Evolutionary conservation across 1,140 invertebrate species (phyloP), one percentile per base, ranked within the genome.

Genomic region (Trichonephila clavipes): DNA sequence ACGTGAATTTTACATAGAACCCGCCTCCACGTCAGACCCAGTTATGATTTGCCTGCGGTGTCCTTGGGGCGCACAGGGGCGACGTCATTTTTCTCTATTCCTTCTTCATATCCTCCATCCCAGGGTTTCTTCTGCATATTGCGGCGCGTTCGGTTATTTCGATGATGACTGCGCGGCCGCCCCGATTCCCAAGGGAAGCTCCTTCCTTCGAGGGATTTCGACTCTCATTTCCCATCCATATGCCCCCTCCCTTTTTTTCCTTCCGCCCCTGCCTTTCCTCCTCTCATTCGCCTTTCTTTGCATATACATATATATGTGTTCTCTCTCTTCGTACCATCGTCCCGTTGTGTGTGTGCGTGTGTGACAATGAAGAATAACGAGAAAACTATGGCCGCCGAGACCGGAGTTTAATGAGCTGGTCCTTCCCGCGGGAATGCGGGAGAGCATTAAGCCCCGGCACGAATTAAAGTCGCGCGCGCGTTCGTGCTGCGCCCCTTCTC

Each of bases 311-410:
- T 87, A 59, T 61, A 19, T 44, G 58, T 58, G 24, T 28, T 16
- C 58, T 12, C 34, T 28, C 24, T 77, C 28, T 34, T 4, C 14
- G 14, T 34, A 14, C 69, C 62, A 18, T 58, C 34, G 5, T 28
- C 87, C 24, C 28, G 51, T 66, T 61, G 58, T 6, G 34, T 40
- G n/a, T 82, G 40, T 85, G 82, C 51, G 51, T 77, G 88, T 89
- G 92, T 83, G 87, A 94, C 92, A 83, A 94, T 94, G 94, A 94
- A 94, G 89, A 94, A 92, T 94, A 91, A 94, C 89, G 94, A 94
- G 94, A 92, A 91, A 94, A 94, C 72, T 94, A 89, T 90, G 93
- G 87, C 89, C 88, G 82, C 83, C 24, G 93, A 89, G 93, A 90
- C 93, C 94, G 12, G 82, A 77, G 94, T 94, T 93, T 94, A 94